Evolutionary conservation across 2,113 vertebrate genomes (phyloP).

Genomic region (Semicossyphus pulcher): DNA sequence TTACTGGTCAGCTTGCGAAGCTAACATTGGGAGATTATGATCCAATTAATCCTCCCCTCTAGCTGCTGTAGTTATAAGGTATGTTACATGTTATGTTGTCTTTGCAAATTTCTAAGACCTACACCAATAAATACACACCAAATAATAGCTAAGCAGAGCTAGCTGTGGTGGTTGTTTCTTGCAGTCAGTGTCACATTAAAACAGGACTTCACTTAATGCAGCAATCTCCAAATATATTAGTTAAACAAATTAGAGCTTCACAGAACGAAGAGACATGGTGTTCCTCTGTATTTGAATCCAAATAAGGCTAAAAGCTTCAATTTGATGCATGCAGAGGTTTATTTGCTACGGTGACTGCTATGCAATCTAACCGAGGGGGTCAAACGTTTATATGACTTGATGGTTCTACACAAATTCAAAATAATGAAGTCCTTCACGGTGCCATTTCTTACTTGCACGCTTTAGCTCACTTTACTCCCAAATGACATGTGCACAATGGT

Average conservation of each 20-base stretch:
- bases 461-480: constrained; percentile 12
- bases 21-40: neutral
- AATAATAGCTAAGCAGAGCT: neutral
- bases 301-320: neutral
- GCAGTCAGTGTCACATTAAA: constrained; percentile 7
- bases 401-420: constrained; percentile 12
- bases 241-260: neutral
- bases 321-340: neutral
- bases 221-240: constrained; percentile 1
- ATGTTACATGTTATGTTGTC: neutral
- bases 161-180: neutral
- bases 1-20: constrained; percentile 1
- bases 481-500: constrained; percentile 24
- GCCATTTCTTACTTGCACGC: neutral
- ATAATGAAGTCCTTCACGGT: constrained; percentile 7
- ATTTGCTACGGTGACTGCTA: neutral
- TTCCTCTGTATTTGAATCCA: neutral
- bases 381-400: neutral
- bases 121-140: neutral
- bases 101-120: neutral
- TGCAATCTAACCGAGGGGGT: neutral
- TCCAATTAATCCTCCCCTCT: neutral
- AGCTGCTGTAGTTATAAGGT: neutral
- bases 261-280: neutral
- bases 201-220: neutral